Base-by-base conservation (phyloP, 2,888 invertebrate species). In the Nomada hirtipes region DNA sequence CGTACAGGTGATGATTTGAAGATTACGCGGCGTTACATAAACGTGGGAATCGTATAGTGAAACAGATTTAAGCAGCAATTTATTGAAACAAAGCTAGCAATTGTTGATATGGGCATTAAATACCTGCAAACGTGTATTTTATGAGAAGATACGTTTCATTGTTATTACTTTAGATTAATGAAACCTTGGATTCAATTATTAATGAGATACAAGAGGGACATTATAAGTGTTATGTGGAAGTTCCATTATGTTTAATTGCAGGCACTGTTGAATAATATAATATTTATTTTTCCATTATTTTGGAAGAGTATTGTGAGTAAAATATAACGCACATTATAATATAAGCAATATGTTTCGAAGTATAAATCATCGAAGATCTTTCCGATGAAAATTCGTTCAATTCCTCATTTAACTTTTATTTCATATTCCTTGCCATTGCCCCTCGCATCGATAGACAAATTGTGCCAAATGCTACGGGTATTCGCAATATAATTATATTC, bases 1-100 rank as follows among this genome's bases (percentile, higher is more conserved):
- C 53, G 47, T 50, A 42, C 61, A 55, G 55, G 55, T 53, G 71
- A 76, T 63, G 71, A 76, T 71, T 29, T 7, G 36, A 72, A 76
- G 64, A 76, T 72, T 59, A 59, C 50, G 10, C 23, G 9, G 50
- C 20, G 73, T 77, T 73, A 47, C 44, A 57, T 59, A 77, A 76
- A 20, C 47, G n/a, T 23, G 53, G 42, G 59, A 73, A 65, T 60
- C 52, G 64, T 13, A 44, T 11, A n/a, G 72, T 20, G 50, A 52
- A 65, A 18, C 42, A 29, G 42, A 73, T 65, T 76, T 76, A 26
- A 64, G 23, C 52, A 29, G 13, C 18, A 15, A 57, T 61, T 57
- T 47, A 29, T 47, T 64, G 53, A 50, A 65, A 47, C 47, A 15
- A 47, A 47, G 47, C 13, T 47, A 7, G 36, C 36, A 36, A 36